phyloP scores from a whole-genome alignment of 2,888 invertebrate genomes.

The Drosophila paracracens region DNA sequence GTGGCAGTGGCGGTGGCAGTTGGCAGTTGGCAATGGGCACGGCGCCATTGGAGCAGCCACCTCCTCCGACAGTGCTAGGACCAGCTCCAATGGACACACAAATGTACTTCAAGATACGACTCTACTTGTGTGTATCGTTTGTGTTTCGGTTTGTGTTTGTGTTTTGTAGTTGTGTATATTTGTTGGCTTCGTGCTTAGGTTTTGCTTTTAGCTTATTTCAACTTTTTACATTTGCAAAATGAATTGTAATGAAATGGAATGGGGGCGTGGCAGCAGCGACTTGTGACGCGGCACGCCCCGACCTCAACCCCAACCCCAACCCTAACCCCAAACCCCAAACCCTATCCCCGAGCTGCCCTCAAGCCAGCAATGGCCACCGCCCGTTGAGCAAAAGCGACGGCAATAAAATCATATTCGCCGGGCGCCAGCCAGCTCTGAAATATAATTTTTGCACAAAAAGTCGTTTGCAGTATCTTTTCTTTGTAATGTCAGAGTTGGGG shows the following conservation, averaged over 20 bases:
- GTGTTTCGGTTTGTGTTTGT: background rate
- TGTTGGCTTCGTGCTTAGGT: slow-evolving; percentile 24
- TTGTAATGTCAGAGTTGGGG: background rate
- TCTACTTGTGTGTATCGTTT: slow-evolving; percentile 3
- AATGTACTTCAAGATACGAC: slow-evolving; percentile 44
- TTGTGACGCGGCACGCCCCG: slow-evolving; percentile 33
- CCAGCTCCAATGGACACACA: slow-evolving; percentile 17
- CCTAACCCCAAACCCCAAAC: background rate
- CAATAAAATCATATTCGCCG: slow-evolving; percentile 83
- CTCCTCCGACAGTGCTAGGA: too few species aligned
- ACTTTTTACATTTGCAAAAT: slow-evolving; percentile 82
- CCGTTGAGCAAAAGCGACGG: slow-evolving; percentile 42
- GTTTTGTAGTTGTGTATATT: slow-evolving; percentile 25
- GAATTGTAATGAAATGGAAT: slow-evolving; percentile 70
- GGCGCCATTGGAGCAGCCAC: too few species aligned
- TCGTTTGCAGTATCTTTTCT: slow-evolving; percentile 65
- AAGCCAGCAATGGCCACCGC: slow-evolving; percentile 46
- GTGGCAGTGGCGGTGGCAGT: slow-evolving; percentile 27
- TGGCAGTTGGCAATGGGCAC: too few species aligned
- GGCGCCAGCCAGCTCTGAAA: slow-evolving; percentile 83
- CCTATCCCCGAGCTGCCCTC: slow-evolving; percentile 14
- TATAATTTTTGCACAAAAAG: slow-evolving; percentile 75
- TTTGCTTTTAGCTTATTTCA: slow-evolving; percentile 50
- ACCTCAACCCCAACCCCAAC: slow-evolving; percentile 11
- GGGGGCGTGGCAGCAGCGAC: slow-evolving; percentile 44